phyloP scores from a whole-genome alignment of 1,140 invertebrate species.

The Samia ricini region DNA sequence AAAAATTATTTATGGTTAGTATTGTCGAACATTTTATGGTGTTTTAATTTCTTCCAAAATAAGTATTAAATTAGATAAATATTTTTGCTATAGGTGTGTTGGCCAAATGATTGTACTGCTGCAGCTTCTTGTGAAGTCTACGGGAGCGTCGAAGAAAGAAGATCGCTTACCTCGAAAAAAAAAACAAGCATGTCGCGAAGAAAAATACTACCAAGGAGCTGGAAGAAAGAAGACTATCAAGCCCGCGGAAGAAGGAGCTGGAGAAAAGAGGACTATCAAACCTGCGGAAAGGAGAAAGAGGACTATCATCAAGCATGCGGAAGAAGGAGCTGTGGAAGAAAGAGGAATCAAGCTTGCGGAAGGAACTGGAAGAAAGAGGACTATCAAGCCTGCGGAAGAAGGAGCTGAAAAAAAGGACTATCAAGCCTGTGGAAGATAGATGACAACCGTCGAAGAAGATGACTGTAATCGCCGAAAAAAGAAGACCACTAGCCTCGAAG shows the following conservation, averaged over 20 bases:
- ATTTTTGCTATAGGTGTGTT: no score
- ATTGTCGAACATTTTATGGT: no score
- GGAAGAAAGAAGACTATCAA: neutral
- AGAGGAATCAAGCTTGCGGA: neutral
- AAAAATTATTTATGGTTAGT: neutral
- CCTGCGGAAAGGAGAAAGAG: neutral
- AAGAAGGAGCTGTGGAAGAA: neutral
- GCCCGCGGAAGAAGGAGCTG: neutral
- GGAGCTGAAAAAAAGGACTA: no score
- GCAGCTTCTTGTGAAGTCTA: no score
- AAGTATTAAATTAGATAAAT: no score
- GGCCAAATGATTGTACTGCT: neutral
- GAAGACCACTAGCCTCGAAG: neutral
- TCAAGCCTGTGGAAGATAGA: conserved; percentile 1
- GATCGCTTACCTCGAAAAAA: neutral
- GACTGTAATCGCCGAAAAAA: neutral
- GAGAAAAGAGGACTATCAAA: neutral
- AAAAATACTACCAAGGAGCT: neutral
- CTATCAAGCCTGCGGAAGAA: no score
- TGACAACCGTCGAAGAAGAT: neutral
- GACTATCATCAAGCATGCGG: neutral
- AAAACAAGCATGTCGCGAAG: neutral
- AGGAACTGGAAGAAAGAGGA: neutral
- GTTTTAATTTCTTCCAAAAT: no score
- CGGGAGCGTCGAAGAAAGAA: neutral